Evolutionary conservation across 2,888 invertebrate genomes (phyloP), one percentile per base, ranked within the genome.

Genomic region (Calliopum simillimum): DNA sequence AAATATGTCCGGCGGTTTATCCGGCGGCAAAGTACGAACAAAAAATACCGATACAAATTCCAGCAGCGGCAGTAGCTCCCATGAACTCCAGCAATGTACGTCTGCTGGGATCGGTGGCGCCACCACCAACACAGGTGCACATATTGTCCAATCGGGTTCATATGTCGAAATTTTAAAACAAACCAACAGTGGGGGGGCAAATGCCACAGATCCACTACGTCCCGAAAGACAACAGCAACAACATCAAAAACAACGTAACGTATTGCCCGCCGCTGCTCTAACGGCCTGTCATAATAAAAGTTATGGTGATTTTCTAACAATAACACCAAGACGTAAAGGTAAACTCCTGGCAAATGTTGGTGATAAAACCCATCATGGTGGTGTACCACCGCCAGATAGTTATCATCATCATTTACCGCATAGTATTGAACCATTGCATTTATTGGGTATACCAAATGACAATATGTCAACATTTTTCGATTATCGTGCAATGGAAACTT

Each of bases 101-200:
- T 69, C 77, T 61, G n/a, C 6, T 23, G 23, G 21, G 14, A 55
- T n/a, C 33, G 33, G 33, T 33, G 62, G 53, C 62, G 72, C 72
- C 75, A 73, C 76, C 77, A n/a, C n/a, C n/a, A 33, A 75, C 76
- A 62, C 78, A 77, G 71, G 79, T 79, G 70, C 80, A 79, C 77
- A 80, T 79, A 79, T 79, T 80, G 76, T 79, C 79, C 81, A 83
- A 70, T 78, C 82, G 83, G 79, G 80, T 68, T 79, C 82, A 81
- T 82, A 82, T 81, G 79, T 81, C 79, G 82, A 84, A 82, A 83
- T 84, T 81, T 64, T 84, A 76, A 83, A 80, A 66, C 76, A 78
- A 47, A 65, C 74, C 56, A 61, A 61, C 11, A 33, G n/a, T 41
- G 47, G 41, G 53, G 16, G 58, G 75, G 21, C 75, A 73, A 14